These are phyloP conservation scores for Agapornis canus DNA, from an alignment of 2,797 vertebrate genomes.

Conservation along the genomic window DNA sequence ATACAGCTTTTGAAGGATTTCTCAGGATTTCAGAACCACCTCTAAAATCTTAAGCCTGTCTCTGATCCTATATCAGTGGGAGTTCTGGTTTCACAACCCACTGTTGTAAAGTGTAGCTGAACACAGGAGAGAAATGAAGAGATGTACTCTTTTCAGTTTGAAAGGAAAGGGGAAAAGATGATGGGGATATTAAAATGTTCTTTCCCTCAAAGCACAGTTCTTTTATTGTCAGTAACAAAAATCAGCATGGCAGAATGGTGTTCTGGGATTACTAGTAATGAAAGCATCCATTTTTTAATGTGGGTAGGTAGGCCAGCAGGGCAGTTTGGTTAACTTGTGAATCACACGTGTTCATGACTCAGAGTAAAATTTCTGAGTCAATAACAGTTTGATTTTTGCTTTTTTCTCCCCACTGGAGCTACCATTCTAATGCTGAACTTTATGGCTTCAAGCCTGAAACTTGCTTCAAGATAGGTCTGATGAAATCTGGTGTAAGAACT, in stretches of 20 bases:
- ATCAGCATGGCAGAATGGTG: background rate
- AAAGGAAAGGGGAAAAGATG: background rate
- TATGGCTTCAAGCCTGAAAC: background rate
- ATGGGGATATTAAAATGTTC: background rate
- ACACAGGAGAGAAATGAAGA: slow-evolving; percentile 28
- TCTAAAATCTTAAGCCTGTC: slow-evolving; percentile 38
- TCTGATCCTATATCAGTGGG: slow-evolving; percentile 36
- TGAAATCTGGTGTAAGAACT: background rate
- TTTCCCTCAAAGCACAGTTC: background rate
- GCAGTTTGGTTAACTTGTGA: background rate
- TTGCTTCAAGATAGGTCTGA: background rate
- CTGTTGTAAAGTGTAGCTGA: background rate
- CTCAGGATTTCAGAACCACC: slow-evolving; percentile 55
- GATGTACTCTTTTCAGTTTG: background rate
- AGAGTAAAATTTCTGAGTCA: background rate
- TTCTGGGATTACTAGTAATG: background rate
- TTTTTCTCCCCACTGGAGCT: background rate
- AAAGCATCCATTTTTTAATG: background rate
- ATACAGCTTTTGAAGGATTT: slow-evolving; percentile 26
- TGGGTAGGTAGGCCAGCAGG: background rate
- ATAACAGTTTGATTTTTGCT: background rate
- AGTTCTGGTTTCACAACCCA: slow-evolving; percentile 35
- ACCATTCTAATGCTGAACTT: background rate
- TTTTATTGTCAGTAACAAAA: slow-evolving; percentile 19
- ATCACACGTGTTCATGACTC: background rate